Percentiles rank a stretch among this genome's conserved stretches.
phyloP scores from a whole-genome alignment of 2,113 vertebrate species.

The Hemibagrus wyckioides region DNA sequence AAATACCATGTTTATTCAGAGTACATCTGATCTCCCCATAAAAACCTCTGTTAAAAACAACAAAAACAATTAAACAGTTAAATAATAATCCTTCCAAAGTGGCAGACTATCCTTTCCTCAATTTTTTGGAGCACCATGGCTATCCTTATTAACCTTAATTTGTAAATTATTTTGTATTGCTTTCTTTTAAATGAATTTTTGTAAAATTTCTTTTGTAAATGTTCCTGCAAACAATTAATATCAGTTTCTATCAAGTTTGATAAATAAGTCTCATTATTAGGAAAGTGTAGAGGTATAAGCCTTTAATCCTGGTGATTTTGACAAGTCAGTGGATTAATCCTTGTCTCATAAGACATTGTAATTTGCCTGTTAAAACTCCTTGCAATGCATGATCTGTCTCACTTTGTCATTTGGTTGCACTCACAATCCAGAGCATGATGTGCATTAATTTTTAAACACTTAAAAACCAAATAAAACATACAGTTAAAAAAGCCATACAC shows the following conservation, averaged over 20 bases:
- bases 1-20: neutral
- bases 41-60: neutral
- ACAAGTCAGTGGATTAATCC: neutral
- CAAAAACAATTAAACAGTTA: neutral
- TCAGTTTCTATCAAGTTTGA: neutral
- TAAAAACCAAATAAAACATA: neutral
- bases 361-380: neutral
- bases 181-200: neutral
- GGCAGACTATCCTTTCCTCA: neutral
- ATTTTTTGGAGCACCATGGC: neutral
- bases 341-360: neutral
- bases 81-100: neutral
- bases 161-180: neutral
- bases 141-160: neutral
- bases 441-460: neutral
- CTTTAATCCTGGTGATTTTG: neutral
- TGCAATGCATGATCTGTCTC: neutral
- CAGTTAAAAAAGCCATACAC: neutral
- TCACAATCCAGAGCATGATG: neutral
- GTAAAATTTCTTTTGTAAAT: neutral
- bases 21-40: neutral
- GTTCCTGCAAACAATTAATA: neutral
- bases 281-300: neutral
- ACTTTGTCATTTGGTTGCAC: neutral
- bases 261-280: neutral